Evolutionary conservation across 1,140 invertebrate genomes (phyloP).

Genomic region (Philotrypesis tridentata): DNA sequence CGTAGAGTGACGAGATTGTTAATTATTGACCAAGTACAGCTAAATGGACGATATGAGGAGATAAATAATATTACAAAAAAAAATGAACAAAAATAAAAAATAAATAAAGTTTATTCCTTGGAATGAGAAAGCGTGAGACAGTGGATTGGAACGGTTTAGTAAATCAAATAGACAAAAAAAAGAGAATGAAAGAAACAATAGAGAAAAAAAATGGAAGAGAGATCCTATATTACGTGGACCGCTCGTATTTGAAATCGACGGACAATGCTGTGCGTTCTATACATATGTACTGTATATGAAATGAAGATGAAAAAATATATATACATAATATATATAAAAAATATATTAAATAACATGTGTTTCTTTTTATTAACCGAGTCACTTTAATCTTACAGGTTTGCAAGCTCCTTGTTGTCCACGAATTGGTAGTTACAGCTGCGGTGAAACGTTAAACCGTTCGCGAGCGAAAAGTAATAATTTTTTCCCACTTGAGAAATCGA

Average conservation of each 20-base stretch:
- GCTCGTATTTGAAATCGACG: constrained; percentile 32
- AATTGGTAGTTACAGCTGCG: no score
- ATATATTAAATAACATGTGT: not conserved
- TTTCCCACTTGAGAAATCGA: no score
- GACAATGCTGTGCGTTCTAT: constrained; percentile 45
- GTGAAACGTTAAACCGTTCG: no score
- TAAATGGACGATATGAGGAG: not conserved
- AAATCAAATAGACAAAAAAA: constrained; percentile 29
- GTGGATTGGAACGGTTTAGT: constrained; percentile 9
- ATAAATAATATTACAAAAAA: constrained; percentile 24
- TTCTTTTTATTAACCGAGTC: constrained; percentile 2
- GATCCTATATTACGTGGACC: constrained; percentile 26
- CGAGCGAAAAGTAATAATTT: no score
- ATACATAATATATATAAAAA: constrained; percentile 45
- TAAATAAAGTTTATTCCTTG: constrained; percentile 29
- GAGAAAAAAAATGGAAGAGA: constrained; percentile 17
- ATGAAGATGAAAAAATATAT: constrained; percentile 42
- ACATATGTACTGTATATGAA: constrained; percentile 51
- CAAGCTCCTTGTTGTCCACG: no score
- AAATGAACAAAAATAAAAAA: not conserved
- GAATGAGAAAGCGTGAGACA: not conserved
- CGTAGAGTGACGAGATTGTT: constrained; percentile 40
- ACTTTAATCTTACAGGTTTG: no score
- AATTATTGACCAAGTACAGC: constrained; percentile 41
- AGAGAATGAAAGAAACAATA: constrained; percentile 14